Base-by-base conservation (phyloP, 2,113 vertebrate species). In the Bubo bubo region DNA sequence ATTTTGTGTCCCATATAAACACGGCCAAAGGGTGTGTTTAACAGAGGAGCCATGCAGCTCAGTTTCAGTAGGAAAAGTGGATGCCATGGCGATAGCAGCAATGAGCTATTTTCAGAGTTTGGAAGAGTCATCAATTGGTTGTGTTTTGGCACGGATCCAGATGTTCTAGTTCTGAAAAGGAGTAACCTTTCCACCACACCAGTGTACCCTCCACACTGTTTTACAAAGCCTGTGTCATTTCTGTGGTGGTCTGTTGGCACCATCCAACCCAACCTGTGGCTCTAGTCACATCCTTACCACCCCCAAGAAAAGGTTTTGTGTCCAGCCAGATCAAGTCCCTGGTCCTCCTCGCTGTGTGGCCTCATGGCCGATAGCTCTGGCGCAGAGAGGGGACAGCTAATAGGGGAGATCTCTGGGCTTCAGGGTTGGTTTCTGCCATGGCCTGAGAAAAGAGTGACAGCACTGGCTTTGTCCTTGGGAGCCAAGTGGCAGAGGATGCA, bases 241-340 rank as follows among this genome's bases (percentile, higher is more conserved):
- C 59, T 4, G 2, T 56, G 32, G 23, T 0, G 1, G 43, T 39
- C 66, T 71, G 1, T 15, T 41, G 28, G 17, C 75, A 63, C 45
- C 3, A 4, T n/a, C 30, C 45, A 60, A 28, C 35, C 55, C 35
- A 71, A 2, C 35, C 34, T 49, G 10, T 27, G 58, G 58, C 58
- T 60, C 21, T 59, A 34, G 19, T 55, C 30, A 55, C 28, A 30
- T 20, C 2, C 6, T 50, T 27, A 17, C 0, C 1, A 28, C 17
- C 17, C 43, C 8, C 43, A 45, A 34, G 55, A 27, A 82, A 70
- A 17, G 14, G 22, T 17, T 39, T 70, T 50, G 14, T 39, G 13
- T 70, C 43, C 53, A 37, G n/a, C 17, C 12, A 34, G 53, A 39
- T 49, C 22, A 20, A 59, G n/a, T 59, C 66, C n/a, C n/a, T 59